Base-by-base conservation (phyloP, 2,888 invertebrate species). In the Erpobdella octoculata region DNA sequence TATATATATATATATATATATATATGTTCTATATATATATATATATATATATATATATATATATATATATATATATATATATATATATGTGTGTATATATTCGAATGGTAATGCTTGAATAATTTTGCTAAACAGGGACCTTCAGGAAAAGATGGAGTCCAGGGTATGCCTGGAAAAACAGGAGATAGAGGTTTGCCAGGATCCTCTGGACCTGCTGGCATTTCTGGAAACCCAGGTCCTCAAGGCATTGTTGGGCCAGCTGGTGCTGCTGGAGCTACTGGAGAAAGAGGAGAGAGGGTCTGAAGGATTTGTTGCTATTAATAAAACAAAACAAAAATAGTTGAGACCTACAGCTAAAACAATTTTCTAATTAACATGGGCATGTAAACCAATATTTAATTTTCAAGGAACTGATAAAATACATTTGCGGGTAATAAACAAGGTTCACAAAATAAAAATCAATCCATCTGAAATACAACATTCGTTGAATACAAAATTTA, bases 181-280 rank as follows among this genome's bases (percentile, higher is more conserved):
- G 89, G 89, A 58, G 88, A 89, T 35, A 83, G 88, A 78, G 91
- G 91, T 85, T 72, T 86, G 87, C 72, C 87, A 86, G 81, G 91
- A 62, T 73, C 77, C 28, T 74, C 76, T 46, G 91, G 74, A 28
- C 21, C 62, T 25, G 48, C 31, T 9, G 58, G 78, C 82, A 69
- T 21, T 64, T 88, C 79, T 87, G 89, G 2, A 90, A 91, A 21
- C 36, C 58, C 36, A 69, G 73, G 74, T 21, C 35, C 46, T 68
- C 68, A 76, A 18, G 79, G 79, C 15, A 62, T 72, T 35, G 53
- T 75, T 12, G 81, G 81, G 21, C 71, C 72, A 2, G 59, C 67
- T 25, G 74, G 74, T 3, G 21, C 66, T 2, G 53, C 72, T 31
- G 74, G 74, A 25, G 58, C 61, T 2, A n/a, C 73, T 41, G 81